Base-by-base conservation (phyloP, 2,113 vertebrate genomes). In the Scopus umbretta region DNA sequence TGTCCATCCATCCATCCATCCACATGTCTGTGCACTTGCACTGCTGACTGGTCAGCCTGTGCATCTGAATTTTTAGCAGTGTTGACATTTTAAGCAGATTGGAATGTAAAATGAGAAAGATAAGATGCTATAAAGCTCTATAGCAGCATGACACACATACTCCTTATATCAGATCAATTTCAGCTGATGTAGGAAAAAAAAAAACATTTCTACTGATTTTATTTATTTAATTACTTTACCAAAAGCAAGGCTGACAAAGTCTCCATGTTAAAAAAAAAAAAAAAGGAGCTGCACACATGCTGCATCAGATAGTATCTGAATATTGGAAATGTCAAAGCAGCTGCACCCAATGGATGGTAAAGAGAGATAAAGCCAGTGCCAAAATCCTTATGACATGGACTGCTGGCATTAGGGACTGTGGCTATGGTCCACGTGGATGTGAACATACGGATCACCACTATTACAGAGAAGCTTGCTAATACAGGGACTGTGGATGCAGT, bases 11-110 rank as follows among this genome's bases (percentile, higher is more conserved):
- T 30, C 58, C 74, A 73, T 15, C 50, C 45, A 32, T 23, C 56
- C 32, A 32, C 23, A 16, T 1, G 8, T 30, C n/a, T 47, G 20
- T 68, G 72, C 7, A 34, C 6, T 85, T 78, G 59, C 38, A 78
- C 29, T 55, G 34, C 38, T 78, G 50, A 56, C 23, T 59, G 7
- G 32, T 83, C 47, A 50, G n/a, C 9, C 52, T 55, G 18, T 58
- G 21, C 56, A 55, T 59, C 61, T 42, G 47, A 63, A 61, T 50
- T 94, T 87, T 86, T 29, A 68, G 53, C 49, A 80, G 43, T 32
- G 43, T 50, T 83, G 50, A 63, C 53, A 65, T 96, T 96, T 96
- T 70, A 85, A 91, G 76, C n/a, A 84, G 61, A 79, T 79, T 72
- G 78, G 34, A 82, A 88, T 87, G 34, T 42, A 81, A 91, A 91